Percentiles rank a stretch among this genome's conserved stretches.
Evolutionary conservation across 2,888 invertebrate species (phyloP).

Genomic region (Orthosia gothica): DNA sequence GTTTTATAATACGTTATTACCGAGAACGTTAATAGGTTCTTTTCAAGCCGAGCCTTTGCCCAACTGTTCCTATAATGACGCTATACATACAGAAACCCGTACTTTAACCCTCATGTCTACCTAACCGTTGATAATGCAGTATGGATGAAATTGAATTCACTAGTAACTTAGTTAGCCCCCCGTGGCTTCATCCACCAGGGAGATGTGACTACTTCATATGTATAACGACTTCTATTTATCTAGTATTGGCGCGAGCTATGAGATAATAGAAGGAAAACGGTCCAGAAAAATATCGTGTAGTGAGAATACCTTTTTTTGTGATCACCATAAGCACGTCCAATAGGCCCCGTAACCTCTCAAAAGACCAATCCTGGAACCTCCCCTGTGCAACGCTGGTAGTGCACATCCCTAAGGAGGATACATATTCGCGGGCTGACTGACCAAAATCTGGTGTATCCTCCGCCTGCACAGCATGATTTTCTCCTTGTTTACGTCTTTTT

Average conservation of each 20-base stretch:
- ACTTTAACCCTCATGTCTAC: neutral
- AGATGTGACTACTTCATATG: neutral
- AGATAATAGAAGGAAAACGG: neutral
- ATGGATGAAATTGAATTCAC: conserved; percentile 29
- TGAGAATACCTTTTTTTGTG: too few relatives aligned
- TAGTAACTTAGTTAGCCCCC: conserved; percentile 29
- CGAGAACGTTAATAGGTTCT: neutral
- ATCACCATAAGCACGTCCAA: too few relatives aligned
- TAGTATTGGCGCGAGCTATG: neutral
- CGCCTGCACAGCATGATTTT: too few relatives aligned
- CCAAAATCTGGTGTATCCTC: too few relatives aligned
- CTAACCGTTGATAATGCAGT: conserved; percentile 9
- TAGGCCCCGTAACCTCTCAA: too few relatives aligned
- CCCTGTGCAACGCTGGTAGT: too few relatives aligned
- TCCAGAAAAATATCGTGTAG: too few relatives aligned
- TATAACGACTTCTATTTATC: conserved; percentile 1
- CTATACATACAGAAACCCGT: neutral
- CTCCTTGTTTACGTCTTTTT: too few relatives aligned
- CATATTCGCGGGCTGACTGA: too few relatives aligned
- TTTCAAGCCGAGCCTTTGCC: neutral
- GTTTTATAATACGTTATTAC: neutral
- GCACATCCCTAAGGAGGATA: too few relatives aligned
- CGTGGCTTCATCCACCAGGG: conserved; percentile 1
- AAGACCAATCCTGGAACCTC: too few relatives aligned
- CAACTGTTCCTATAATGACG: neutral